Evolutionary conservation across 2,113 vertebrate genomes (phyloP).

Genomic region (Pogonocichla stellata): DNA sequence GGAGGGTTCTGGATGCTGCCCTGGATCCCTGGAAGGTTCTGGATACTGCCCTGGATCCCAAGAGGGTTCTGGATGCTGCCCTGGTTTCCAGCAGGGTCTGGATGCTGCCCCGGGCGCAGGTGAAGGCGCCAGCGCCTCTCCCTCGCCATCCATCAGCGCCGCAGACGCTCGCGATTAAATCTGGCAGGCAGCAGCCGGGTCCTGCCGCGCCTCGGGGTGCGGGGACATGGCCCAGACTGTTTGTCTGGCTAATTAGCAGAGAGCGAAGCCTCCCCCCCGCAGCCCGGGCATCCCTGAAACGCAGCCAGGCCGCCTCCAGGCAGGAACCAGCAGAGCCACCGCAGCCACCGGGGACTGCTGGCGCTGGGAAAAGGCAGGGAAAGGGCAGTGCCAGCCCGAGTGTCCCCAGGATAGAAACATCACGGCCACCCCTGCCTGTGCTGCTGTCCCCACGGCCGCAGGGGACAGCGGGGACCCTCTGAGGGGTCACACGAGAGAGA

Average conservation of each 20-base stretch:
- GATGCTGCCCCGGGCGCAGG: not conserved
- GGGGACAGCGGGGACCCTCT: not conserved
- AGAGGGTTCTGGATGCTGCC: not conserved
- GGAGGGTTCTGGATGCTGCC: too few species aligned
- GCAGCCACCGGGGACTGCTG: not conserved
- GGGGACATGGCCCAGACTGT: not conserved
- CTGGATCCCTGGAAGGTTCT: not conserved
- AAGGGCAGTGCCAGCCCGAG: not conserved
- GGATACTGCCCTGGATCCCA: not conserved
- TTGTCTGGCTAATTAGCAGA: not conserved
- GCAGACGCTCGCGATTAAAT: not conserved
- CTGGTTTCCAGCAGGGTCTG: not conserved
- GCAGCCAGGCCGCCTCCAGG: not conserved
- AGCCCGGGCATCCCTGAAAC: not conserved
- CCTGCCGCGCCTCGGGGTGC: not conserved
- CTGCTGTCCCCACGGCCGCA: not conserved
- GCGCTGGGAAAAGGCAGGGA: not conserved
- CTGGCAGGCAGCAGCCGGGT: not conserved
- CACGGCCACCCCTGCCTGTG: rapidly evolving
- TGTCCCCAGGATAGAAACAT: rapidly evolving
- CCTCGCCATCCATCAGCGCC: not conserved
- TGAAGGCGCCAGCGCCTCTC: not conserved
- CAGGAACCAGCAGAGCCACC: not conserved
- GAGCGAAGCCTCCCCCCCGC: not conserved
- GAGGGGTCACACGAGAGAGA: rapidly evolving